Conservation (phyloP, 2,113 vertebrate genomes). For the Mormyrus iriodes region DNA sequence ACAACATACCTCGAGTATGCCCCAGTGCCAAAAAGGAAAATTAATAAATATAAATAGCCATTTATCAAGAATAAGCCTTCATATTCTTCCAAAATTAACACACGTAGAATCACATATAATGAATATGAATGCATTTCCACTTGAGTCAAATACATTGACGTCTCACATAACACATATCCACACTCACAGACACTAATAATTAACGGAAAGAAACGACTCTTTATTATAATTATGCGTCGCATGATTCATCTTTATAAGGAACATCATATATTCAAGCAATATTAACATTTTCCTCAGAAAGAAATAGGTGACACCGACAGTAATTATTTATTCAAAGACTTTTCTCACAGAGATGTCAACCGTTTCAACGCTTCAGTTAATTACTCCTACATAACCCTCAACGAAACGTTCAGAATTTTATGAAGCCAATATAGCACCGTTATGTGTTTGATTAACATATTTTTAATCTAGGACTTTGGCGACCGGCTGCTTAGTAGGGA, state of each 20-base stretch:
- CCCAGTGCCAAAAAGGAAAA: neutral
- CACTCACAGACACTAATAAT: neutral
- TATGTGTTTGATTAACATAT: neutral
- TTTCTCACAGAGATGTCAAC: neutral
- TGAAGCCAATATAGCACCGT: neutral
- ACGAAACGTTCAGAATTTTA: neutral
- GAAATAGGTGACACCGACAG: neutral
- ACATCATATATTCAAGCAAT: neutral
- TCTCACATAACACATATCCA: neutral
- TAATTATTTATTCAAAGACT: neutral
- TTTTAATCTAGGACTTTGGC: neutral
- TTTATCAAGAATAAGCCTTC: neutral
- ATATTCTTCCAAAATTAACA: neutral
- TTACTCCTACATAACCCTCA: neutral
- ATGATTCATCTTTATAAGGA: neutral
- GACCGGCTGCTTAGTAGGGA: neutral
- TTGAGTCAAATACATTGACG: neutral
- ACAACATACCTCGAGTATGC: neutral
- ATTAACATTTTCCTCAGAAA: neutral
- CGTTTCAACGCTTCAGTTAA: neutral
- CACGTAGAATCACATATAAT: neutral
- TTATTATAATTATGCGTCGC: neutral
- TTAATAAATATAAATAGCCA: neutral
- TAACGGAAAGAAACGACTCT: neutral
- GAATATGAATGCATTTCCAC: no score